Conservation (phyloP, 2,888 invertebrate species). For the Scaptodrosophila latifasciaeformis region DNA sequence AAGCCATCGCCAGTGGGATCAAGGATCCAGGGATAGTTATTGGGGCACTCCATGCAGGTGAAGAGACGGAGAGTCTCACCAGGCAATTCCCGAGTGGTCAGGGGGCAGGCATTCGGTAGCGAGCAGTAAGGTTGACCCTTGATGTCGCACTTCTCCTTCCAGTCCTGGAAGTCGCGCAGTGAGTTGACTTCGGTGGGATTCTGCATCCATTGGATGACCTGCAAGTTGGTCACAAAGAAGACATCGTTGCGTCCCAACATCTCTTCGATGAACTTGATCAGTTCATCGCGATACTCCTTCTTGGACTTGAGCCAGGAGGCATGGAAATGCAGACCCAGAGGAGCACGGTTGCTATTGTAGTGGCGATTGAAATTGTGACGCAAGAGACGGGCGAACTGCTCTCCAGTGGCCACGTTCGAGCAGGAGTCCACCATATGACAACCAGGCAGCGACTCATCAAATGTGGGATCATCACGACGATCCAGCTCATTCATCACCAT, state of each 20-base stretch:
- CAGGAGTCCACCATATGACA: slow-evolving; percentile 97
- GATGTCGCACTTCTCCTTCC: slow-evolving; percentile 96
- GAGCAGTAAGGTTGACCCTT: slow-evolving; percentile 96
- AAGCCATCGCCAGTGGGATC: slow-evolving; percentile 96
- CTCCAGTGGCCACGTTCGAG: slow-evolving; percentile 92
- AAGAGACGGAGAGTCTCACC: slow-evolving; percentile 94
- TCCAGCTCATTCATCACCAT: slow-evolving; percentile 97
- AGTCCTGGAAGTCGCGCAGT: slow-evolving; percentile 92
- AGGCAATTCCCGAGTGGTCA: slow-evolving; percentile 91
- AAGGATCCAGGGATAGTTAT: slow-evolving; percentile 95
- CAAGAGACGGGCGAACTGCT: slow-evolving; percentile 91
- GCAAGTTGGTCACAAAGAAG: slow-evolving; percentile 92
- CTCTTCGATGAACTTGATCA: slow-evolving; percentile 94
- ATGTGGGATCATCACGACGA: slow-evolving; percentile 93
- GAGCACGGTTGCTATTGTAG: slow-evolving; percentile 94
- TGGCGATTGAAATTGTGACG: slow-evolving; percentile 97
- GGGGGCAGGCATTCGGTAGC: slow-evolving; percentile 91
- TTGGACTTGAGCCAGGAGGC: slow-evolving; percentile 96
- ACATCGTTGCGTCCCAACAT: slow-evolving; percentile 92
- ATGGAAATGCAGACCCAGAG: slow-evolving; percentile 93
- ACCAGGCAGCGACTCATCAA: slow-evolving; percentile 94
- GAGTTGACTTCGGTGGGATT: slow-evolving; percentile 91
- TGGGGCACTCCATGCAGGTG: slow-evolving; percentile 97
- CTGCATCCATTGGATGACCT: slow-evolving; percentile 98
- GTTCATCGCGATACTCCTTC: slow-evolving; percentile 92